Evolutionary conservation across 2,888 invertebrate genomes (phyloP).

Genomic region (Plagiodera versicolora): DNA sequence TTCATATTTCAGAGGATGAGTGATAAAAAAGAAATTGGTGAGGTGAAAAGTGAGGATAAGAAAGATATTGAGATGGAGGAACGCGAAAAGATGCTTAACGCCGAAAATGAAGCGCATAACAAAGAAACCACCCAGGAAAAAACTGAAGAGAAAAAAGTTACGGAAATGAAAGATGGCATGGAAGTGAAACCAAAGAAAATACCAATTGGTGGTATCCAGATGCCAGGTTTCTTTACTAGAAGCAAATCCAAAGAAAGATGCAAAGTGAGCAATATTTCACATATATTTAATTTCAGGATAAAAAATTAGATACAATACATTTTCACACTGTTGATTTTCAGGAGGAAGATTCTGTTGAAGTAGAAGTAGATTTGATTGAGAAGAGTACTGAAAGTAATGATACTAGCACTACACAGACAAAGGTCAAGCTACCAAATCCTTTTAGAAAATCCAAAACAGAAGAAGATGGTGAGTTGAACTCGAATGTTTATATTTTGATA

Average conservation of each 20-base stretch:
- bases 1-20: constrained; percentile 29
- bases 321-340: constrained; percentile 5
- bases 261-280: constrained; percentile 60
- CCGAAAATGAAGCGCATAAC: constrained; percentile 62
- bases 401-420: constrained; percentile 46
- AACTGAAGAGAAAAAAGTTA: constrained; percentile 60
- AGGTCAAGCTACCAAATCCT: constrained; percentile 59
- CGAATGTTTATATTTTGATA: constrained; percentile 3
- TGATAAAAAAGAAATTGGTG: constrained; percentile 22
- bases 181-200: constrained; percentile 81
- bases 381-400: constrained; percentile 47
- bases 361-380: constrained; percentile 51
- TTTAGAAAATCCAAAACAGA: constrained; percentile 59
- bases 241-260: constrained; percentile 73
- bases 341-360: constrained; percentile 53
- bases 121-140: constrained; percentile 47
- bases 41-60: constrained; percentile 63
- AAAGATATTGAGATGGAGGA: constrained; percentile 69
- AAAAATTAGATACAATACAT: too few species aligned
- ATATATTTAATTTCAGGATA: too few species aligned
- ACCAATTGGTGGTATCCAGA: constrained; percentile 85
- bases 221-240: constrained; percentile 82
- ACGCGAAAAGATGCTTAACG: constrained; percentile 63
- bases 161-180: constrained; percentile 67
- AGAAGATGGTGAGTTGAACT: constrained; percentile 30